A percentile compares a stretch with the other conserved stretches of the same genome.
Conservation (phyloP, 1,140 invertebrate species). For the Bombus breviceps region DNA sequence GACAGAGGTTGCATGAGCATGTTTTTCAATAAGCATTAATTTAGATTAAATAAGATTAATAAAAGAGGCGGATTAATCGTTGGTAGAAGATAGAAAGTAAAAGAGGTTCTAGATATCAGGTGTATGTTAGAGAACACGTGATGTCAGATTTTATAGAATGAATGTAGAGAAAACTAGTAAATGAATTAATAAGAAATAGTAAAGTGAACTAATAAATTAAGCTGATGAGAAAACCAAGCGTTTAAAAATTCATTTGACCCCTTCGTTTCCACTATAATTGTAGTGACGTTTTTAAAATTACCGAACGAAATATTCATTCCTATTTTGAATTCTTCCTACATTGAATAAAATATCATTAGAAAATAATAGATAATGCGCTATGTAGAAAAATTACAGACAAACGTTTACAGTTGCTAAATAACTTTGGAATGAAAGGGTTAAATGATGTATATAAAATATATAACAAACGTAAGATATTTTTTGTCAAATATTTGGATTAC, state of each 20-base stretch:
- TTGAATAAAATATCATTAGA: not conserved
- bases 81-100: not conserved
- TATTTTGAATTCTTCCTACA: not conserved
- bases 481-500: not conserved
- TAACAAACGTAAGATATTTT: not conserved
- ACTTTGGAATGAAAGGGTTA: not conserved
- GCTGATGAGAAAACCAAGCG: too few relatives aligned
- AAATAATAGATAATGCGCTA: not conserved
- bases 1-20: constrained; percentile 70
- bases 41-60: constrained; percentile 61
- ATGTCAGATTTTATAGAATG: constrained; percentile 19
- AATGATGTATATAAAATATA: not conserved
- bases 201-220: not conserved
- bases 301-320: not conserved
- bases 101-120: constrained; percentile 9
- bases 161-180: too few relatives aligned
- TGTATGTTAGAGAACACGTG: constrained; percentile 1
- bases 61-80: not conserved
- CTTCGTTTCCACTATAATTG: not conserved
- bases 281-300: not conserved
- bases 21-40: constrained; percentile 69
- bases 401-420: not conserved
- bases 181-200: too few relatives aligned
- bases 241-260: not conserved
- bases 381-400: not conserved